Evolutionary conservation across 2,888 invertebrate genomes (phyloP).

Genomic region (Anorthoa munda): DNA sequence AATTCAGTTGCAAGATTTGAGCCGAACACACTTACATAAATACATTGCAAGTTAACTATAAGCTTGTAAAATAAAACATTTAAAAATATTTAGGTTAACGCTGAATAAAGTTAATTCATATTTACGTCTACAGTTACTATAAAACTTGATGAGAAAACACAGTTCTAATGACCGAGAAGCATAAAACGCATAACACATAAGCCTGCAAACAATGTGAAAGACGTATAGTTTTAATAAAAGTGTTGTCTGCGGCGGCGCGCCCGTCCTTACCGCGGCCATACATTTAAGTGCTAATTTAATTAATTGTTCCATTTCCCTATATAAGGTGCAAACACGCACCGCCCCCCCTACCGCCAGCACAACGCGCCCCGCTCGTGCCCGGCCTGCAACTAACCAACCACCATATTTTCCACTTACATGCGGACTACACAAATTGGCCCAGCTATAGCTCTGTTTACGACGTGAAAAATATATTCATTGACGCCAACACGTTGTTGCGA

Average conservation of each 20-base stretch:
- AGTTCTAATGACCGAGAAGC: conserved; percentile 31
- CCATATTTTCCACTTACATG: conserved; percentile 86
- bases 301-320: conserved; percentile 88
- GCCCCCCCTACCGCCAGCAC: conserved; percentile 43
- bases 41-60: too few relatives aligned
- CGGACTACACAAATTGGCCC: conserved; percentile 79
- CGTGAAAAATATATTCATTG: conserved; percentile 70
- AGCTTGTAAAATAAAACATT: too few relatives aligned
- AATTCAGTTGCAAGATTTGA: too few relatives aligned
- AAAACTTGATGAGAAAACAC: conserved; percentile 22
- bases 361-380: conserved; percentile 32
- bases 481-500: conserved; percentile 44
- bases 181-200: conserved; percentile 58
- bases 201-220: conserved; percentile 70
- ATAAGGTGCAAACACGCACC: conserved; percentile 75
- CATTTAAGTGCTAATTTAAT: conserved; percentile 88
- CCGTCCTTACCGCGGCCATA: conserved; percentile 75
- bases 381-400: conserved; percentile 72
- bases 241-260: conserved; percentile 65
- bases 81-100: too few relatives aligned
- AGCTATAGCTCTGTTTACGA: conserved; percentile 73
- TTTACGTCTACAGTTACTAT: neutral
- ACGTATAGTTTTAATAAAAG: conserved; percentile 87
- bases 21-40: too few relatives aligned
- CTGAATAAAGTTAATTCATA: neutral